phyloP scores from a whole-genome alignment of 2,113 vertebrate genomes.

The Salvelinus alpinus region DNA sequence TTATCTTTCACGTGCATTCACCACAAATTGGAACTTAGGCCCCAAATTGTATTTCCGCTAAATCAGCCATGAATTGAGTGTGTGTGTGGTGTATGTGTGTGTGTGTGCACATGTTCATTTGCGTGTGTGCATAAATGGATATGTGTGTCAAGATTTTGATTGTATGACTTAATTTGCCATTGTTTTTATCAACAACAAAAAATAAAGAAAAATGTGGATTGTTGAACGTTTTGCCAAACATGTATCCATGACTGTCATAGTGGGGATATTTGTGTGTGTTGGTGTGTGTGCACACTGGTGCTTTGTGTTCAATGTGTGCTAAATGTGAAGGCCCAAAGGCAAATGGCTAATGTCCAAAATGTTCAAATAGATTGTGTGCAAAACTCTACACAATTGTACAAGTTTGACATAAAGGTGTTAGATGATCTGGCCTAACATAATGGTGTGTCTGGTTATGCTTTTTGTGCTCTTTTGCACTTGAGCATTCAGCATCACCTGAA shows the following conservation, averaged over 20 bases:
- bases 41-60: background rate
- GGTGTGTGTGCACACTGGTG: background rate
- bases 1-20: background rate
- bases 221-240: constrained; percentile 7
- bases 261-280: background rate
- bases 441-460: too few relatives aligned
- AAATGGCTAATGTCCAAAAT: too few relatives aligned
- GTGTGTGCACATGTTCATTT: constrained; percentile 1
- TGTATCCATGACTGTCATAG: too few relatives aligned
- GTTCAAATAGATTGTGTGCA: too few relatives aligned
- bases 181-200: constrained; percentile 26
- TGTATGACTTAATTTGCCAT: constrained; percentile 12
- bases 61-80: background rate
- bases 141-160: constrained; percentile 25
- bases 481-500: too few relatives aligned
- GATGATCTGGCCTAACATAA: too few relatives aligned
- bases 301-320: too few relatives aligned
- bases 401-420: too few relatives aligned
- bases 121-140: background rate
- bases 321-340: too few relatives aligned
- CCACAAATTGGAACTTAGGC: constrained; percentile 15
- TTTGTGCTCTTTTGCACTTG: too few relatives aligned
- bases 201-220: constrained; percentile 25
- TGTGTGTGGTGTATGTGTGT: background rate
- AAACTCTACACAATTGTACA: too few relatives aligned